A percentile compares a stretch with the other conserved stretches of the same genome.
These are phyloP conservation scores for Takifugu flavidus DNA, from an alignment of 2,113 vertebrate genomes.

Conservation along the genomic window DNA sequence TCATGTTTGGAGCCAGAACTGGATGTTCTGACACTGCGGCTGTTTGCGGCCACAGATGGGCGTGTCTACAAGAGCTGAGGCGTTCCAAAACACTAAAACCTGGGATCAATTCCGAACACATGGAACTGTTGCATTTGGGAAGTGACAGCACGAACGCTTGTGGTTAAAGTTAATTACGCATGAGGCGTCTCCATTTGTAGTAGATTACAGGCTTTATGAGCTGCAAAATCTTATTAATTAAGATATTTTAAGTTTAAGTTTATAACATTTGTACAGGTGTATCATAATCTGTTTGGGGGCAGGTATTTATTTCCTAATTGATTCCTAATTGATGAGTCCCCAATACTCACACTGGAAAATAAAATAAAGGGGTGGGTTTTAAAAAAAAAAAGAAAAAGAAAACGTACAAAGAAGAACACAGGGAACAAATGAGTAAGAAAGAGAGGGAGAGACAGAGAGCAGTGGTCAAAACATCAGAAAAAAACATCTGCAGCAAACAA, in stretches of 20 bases:
- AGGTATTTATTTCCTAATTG: too few species aligned
- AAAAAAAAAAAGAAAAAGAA: too few species aligned
- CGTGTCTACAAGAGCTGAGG: neutral
- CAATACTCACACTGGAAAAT: too few species aligned
- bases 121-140: slow-evolving; percentile 24
- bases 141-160: slow-evolving; percentile 10
- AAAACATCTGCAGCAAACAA: slow-evolving; percentile 54
- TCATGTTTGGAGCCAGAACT: slow-evolving; percentile 46
- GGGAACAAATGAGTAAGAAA: too few species aligned
- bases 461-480: slow-evolving; percentile 38
- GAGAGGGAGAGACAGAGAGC: too few species aligned
- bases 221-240: too few species aligned
- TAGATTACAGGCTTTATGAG: neutral
- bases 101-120: slow-evolving; percentile 41
- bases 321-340: too few species aligned
- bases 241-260: too few species aligned
- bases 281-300: too few species aligned
- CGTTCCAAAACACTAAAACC: slow-evolving; percentile 29
- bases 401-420: too few species aligned
- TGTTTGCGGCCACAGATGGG: slow-evolving; percentile 4
- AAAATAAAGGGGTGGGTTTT: too few species aligned
- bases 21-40: slow-evolving; percentile 42
- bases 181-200: slow-evolving; percentile 1
- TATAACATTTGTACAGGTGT: too few species aligned
- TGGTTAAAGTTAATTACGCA: neutral